Evolutionary conservation across 2,888 invertebrate genomes (phyloP), one percentile per base, ranked within the genome.

Genomic region (Harpagoxenus sublaevis): DNA sequence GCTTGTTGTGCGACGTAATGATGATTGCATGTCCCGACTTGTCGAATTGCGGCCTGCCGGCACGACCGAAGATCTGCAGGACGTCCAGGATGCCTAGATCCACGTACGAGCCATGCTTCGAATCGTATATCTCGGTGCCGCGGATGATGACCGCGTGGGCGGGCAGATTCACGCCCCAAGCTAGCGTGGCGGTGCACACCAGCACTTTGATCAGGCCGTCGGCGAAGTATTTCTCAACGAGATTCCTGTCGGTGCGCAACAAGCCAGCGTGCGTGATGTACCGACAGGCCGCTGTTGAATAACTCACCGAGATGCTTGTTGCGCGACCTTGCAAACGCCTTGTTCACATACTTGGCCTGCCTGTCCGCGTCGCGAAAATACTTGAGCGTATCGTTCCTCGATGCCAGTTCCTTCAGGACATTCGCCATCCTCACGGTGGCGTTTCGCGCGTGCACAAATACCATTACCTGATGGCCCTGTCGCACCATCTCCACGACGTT

Each of bases 221-320:
- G 0, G 97, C 95, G 94, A 99, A 99, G 92, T 98, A 97, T 94
- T 97, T 98, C 95, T 99, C 99, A 0, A 98, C 97, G 95, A 98
- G 95, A 92, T 97, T 96, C 88, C 99, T 96, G 95, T 99, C 99
- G 83, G 97, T 96, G 84, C 99, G 96, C 79, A 98, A 94, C 97
- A 99, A 97, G 8, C 99, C 99, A 42, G 99, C 99, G 95, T 99
- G 99, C 99, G 95, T 99, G 99, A 96, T 99, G 99, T 90, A 99
- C 98, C 2, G 98, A 98, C 92, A 99, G 96, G 0, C 99, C 99
- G 93, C 96, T 96, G 0, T 97, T 96, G 92, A 99, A 98, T 65
- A 99, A 95, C 89, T 99, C 98, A 0, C 96, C 96, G 57, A 99
- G 95, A 92, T 97, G 97, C 91, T 97, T 98, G 94, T 98, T 99